Base-by-base conservation (phyloP, 2,113 vertebrate species). In the Neolamprologus brichardi region DNA sequence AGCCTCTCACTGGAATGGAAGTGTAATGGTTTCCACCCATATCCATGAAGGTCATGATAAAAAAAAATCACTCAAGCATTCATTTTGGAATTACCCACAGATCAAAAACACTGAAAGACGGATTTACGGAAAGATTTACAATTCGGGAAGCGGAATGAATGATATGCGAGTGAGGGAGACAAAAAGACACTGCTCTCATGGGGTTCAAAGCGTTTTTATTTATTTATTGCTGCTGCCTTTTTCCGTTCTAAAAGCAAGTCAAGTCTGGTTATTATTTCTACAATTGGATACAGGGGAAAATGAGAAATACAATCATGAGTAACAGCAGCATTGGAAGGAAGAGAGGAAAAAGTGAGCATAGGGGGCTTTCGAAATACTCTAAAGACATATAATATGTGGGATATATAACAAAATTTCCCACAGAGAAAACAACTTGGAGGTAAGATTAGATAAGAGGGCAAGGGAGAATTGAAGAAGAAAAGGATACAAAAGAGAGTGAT, bases 331-430 rank as follows among this genome's bases (percentile, higher is more conserved):
- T 12, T 49, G 6, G 23, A 49, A 77, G 44, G 25, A 77, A 28
- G 72, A 51, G 10, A 32, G 9, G 9, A 11, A 30, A 52, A 10
- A 32, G 8, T 20, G 37, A 64, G 8, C 3, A 39, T 10, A 18
- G 39, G 17, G 7, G 15, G 84, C 56, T 84, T 51, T 90, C 28
- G 58, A 79, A 79, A 79, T 41, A 14, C 30, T 64, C 51, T 70
- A 80, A 91, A 85, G 18, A 89, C 85, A 91, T 89, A 85, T 20
- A 39, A 67, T 88, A 90, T 84, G 67, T 52, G 23, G 87, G 86
- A 84, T 30, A 72, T 81, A 84, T 88, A 86, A 91, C 77, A 81
- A 70, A 10, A 51, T 85, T 64, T 87, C 64, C 25, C 78, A 81
- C 1, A 18, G 64, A 79, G 53, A 77, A 79, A 83, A 83, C 13